A percentile compares a stretch with the other conserved stretches of the same genome.
phyloP scores from a whole-genome alignment of 2,888 invertebrate genomes.

The Tenthredo notha region DNA sequence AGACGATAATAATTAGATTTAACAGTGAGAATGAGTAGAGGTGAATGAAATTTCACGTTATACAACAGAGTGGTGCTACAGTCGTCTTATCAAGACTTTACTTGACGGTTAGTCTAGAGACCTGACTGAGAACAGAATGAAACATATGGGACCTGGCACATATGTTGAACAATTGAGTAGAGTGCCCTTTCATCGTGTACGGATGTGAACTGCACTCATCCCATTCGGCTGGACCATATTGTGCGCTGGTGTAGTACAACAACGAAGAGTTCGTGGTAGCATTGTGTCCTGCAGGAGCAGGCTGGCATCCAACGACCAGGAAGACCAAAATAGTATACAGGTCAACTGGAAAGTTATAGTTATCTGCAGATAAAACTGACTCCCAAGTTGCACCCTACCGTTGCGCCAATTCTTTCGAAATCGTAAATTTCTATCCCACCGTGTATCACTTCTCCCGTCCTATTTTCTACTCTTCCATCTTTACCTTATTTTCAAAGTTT shows the following conservation, averaged over 20 bases:
- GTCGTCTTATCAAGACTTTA: background rate
- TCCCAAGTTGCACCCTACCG: slow-evolving; percentile 21
- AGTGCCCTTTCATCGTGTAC: slow-evolving; percentile 41
- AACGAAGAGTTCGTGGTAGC: slow-evolving; percentile 45
- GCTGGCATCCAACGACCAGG: slow-evolving; percentile 39
- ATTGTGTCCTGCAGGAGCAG: slow-evolving; percentile 41
- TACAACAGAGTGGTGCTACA: background rate
- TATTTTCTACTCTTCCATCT: background rate
- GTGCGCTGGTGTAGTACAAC: slow-evolving; percentile 41
- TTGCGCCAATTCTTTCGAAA: slow-evolving; percentile 21
- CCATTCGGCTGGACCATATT: slow-evolving; percentile 35
- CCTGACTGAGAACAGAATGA: background rate
- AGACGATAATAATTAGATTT: slow-evolving; percentile 6
- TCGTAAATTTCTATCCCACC: slow-evolving; percentile 21
- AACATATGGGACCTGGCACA: slow-evolving; percentile 8
- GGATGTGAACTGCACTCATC: slow-evolving; percentile 34
- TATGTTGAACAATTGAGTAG: slow-evolving; percentile 36
- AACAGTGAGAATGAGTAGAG: background rate
- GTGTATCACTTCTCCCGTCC: background rate
- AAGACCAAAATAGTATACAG: slow-evolving; percentile 43
- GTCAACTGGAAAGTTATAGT: slow-evolving; percentile 41
- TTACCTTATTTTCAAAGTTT: slow-evolving; percentile 1
- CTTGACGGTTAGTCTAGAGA: background rate
- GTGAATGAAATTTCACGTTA: background rate
- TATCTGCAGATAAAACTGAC: slow-evolving; percentile 24